phyloP scores from a whole-genome alignment of 2,888 invertebrate genomes.

The Drosophila subsilvestris region DNA sequence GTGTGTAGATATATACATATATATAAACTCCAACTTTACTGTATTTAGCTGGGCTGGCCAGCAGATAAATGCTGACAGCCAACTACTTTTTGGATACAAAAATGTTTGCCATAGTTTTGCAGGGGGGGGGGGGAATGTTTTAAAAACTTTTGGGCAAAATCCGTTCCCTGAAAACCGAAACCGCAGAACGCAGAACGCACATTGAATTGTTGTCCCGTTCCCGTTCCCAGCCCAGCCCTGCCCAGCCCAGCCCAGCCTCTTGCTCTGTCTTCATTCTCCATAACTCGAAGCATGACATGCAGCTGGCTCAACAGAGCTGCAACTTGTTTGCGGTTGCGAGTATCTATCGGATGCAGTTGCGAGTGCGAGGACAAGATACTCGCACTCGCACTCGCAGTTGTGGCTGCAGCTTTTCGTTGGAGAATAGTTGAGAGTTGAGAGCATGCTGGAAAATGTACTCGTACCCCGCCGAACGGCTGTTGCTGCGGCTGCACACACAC shows the following conservation, averaged over 20 bases:
- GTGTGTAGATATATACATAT: slow-evolving; percentile 6
- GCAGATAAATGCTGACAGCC: slow-evolving; percentile 70
- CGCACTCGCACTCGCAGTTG: slow-evolving; percentile 37
- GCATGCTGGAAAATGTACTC: slow-evolving; percentile 25
- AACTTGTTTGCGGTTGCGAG: slow-evolving; percentile 71
- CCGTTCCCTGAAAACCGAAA: slow-evolving; percentile 48
- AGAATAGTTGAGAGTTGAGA: slow-evolving; percentile 63
- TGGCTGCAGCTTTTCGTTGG: slow-evolving; percentile 58
- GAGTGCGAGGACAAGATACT: slow-evolving; percentile 34
- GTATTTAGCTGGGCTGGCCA: slow-evolving; percentile 22
- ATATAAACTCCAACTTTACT: slow-evolving; percentile 15
- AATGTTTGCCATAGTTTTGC: slow-evolving; percentile 75
- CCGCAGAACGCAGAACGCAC: slow-evolving; percentile 70
- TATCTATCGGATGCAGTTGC: slow-evolving; percentile 64
- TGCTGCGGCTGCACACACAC: slow-evolving; percentile 48
- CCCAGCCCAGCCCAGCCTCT: neutral
- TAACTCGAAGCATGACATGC: slow-evolving; percentile 27
- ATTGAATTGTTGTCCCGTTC: slow-evolving; percentile 48
- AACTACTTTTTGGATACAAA: slow-evolving; percentile 74
- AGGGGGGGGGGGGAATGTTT: slow-evolving; percentile 59
- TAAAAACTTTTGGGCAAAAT: slow-evolving; percentile 76
- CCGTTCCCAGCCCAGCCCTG: neutral
- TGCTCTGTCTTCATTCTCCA: slow-evolving; percentile 20
- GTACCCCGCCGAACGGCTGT: slow-evolving; percentile 29
- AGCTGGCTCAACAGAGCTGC: slow-evolving; percentile 58